These are phyloP conservation scores for Montipora capricornis DNA, from an alignment of 64 coral and sea anemone genomes.

Conservation along the genomic window DNA sequence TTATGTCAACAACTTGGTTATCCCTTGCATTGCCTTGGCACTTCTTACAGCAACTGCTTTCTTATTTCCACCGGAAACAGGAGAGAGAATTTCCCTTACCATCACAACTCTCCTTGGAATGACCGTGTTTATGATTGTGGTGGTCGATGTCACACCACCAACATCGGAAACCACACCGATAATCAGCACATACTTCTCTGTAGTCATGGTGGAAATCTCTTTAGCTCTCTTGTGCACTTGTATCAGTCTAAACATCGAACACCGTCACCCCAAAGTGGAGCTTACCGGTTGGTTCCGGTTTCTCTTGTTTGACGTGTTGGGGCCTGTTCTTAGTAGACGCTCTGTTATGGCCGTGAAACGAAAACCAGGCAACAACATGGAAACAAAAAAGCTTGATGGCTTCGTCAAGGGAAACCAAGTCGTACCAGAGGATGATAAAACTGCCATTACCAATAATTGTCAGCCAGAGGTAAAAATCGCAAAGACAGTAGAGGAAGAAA, in stretches of 20 bases:
- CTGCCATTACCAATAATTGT: not conserved
- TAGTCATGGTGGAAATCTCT: conserved; percentile 69
- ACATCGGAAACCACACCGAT: conserved; percentile 80
- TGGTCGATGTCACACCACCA: conserved; percentile 76
- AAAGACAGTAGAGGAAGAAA: conserved; percentile 5
- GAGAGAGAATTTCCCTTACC: conserved; percentile 84
- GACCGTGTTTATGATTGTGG: conserved; percentile 93
- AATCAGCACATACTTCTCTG: conserved; percentile 85
- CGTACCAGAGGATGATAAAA: not conserved
- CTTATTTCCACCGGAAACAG: conserved; percentile 88
- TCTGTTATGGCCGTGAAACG: not conserved
- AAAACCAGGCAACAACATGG: not conserved
- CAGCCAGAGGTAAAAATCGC: not conserved
- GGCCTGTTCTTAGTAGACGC: conserved; percentile 18
- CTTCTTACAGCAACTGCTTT: conserved; percentile 77
- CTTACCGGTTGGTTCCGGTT: conserved; percentile 46
- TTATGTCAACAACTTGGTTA: conserved; percentile 81
- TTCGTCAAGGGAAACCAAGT: conserved; percentile 41
- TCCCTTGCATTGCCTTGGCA: conserved; percentile 78
- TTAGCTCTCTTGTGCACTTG: conserved; percentile 71
- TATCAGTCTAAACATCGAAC: conserved; percentile 50
- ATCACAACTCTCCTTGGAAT: conserved; percentile 83
- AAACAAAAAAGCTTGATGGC: not conserved
- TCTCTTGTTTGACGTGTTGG: conserved; percentile 56
- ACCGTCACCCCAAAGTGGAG: conserved; percentile 64